Conservation (phyloP, 2,888 invertebrate genomes). For the Trichacis sp. region DNA sequence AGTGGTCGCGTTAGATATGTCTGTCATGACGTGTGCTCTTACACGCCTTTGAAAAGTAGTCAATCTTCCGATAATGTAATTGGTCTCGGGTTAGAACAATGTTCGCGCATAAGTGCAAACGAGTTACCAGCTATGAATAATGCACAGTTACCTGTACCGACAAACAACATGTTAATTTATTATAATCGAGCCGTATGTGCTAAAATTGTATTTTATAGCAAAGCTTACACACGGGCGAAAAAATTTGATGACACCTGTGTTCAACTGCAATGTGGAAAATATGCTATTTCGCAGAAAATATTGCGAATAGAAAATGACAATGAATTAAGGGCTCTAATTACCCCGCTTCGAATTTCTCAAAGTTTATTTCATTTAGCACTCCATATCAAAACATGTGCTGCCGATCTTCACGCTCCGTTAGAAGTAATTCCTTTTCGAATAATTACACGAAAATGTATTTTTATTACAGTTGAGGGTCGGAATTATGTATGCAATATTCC, state of each 20-base stretch:
- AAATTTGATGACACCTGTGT: conserved; percentile 7
- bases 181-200: neutral
- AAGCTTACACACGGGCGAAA: conserved; percentile 2
- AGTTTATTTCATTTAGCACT: neutral
- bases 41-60: conserved; percentile 1
- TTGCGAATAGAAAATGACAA: neutral
- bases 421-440: neutral
- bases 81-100: neutral
- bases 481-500: neutral
- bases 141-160: neutral
- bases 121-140: neutral
- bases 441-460: conserved; percentile 1
- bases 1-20: neutral
- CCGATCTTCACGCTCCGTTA: neutral
- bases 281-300: conserved; percentile 2
- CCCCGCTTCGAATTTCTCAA: neutral
- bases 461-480: neutral
- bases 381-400: neutral
- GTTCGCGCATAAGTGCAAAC: neutral
- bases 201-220: conserved; percentile 1
- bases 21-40: neutral
- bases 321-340: neutral
- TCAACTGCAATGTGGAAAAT: neutral
- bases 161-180: neutral
- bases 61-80: neutral